These are phyloP conservation scores for Caenorhabditis sinica DNA, from an alignment of 2,888 invertebrate species.

Conservation along the genomic window DNA sequence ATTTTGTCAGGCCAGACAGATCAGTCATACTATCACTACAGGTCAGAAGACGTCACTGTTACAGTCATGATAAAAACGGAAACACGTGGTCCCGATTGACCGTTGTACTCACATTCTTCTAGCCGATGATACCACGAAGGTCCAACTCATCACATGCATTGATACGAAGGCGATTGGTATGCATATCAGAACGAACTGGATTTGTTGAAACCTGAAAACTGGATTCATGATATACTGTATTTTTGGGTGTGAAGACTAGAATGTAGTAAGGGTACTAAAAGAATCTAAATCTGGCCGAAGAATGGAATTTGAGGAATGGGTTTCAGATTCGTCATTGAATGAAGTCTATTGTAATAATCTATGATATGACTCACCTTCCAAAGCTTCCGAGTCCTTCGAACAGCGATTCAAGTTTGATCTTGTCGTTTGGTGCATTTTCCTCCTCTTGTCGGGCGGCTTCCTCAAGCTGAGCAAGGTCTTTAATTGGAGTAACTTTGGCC, in stretches of 20 bases:
- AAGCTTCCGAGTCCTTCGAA: conserved; percentile 64
- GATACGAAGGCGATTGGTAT: conserved; percentile 83
- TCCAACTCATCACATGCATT: conserved; percentile 83
- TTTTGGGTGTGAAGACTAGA: not conserved
- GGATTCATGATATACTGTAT: conserved; percentile 8
- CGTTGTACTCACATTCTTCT: conserved; percentile 56
- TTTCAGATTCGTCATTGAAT: not conserved
- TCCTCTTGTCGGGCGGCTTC: conserved; percentile 35
- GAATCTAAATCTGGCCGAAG: no score
- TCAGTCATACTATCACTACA: conserved; percentile 14
- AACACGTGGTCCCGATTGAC: conserved; percentile 12
- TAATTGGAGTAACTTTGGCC: conserved; percentile 58
- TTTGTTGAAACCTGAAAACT: conserved; percentile 61
- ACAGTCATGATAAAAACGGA: not conserved
- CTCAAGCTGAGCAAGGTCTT: conserved; percentile 55
- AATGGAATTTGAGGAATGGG: not conserved
- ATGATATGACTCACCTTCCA: conserved; percentile 56
- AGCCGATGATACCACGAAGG: conserved; percentile 80
- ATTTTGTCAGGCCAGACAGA: conserved; percentile 14
- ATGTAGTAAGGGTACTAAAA: not conserved
- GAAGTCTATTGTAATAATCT: no score
- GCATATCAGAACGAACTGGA: conserved; percentile 82
- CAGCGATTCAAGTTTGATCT: conserved; percentile 59
- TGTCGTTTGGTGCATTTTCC: conserved; percentile 32
- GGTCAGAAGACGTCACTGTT: conserved; percentile 33